Evolutionary conservation across 2,113 vertebrate species (phyloP), one percentile per base, ranked within the genome.

Genomic region (Indicator maculatus): DNA sequence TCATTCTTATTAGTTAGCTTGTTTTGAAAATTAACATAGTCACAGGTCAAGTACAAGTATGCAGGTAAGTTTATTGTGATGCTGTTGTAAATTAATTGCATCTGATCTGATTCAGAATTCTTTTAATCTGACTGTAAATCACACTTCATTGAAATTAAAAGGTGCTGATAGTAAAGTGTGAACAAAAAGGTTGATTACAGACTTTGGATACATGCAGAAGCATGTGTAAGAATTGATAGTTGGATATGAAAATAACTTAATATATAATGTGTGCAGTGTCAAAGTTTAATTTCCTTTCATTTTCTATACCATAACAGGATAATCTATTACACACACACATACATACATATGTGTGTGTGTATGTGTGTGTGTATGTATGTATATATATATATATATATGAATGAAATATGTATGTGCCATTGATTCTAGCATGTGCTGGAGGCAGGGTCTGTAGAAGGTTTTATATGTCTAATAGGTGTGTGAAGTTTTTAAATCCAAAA

Each of bases 341-440:
- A 36, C 36, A 36, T 8, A 36, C 8, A 36, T 36, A 36, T 36
- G 8, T 36, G 8, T 36, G 8, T 36, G 36, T 36, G 36, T 36
- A 8, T 36, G 36, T 36, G 36, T 36, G 36, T 36, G 36, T 36
- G 36, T 36, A 36, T 36, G 36, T 36, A 36, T 36, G 36, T 36
- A 36, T 36, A 8, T 36, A 36, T 36, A 36, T 36, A 41, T 41
- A 41, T 41, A 41, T 41, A 13, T 41, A 41, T 41, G 41, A 36
- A 36, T 41, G 41, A 41, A 41, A 41, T 36, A 12, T 0, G 0
- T 45, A 11, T 0, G 0, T 45, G 26, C 50, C 12, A 28, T 70
- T 86, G 39, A 23, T 77, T 65, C 8, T 56, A 61, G 7, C 19
- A 24, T 28, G 7, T 61, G 21, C 30, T 63, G 33, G 33, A 76